These are phyloP conservation scores for Pentalonia nigronervosa DNA, from an alignment of 1,140 invertebrate species.

Conservation along the genomic window DNA sequence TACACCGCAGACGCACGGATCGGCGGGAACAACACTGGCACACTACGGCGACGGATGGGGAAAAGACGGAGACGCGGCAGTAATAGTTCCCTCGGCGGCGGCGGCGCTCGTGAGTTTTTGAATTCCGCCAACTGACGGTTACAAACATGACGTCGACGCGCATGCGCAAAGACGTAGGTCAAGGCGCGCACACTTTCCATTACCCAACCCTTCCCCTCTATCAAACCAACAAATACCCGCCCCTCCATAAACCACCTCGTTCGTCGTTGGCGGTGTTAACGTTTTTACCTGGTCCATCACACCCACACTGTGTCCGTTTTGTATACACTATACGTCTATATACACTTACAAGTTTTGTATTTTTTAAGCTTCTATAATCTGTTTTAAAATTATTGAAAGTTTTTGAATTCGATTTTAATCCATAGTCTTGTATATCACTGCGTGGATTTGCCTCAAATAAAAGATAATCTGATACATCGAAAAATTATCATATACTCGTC, in stretches of 20 bases:
- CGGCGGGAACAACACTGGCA: constrained; percentile 37
- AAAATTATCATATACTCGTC: neutral
- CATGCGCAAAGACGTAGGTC: constrained; percentile 40
- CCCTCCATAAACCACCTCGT: neutral
- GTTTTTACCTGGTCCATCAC: neutral
- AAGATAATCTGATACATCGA: neutral
- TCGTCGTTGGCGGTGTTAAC: neutral
- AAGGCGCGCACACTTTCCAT: constrained; percentile 38
- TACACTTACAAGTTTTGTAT: neutral
- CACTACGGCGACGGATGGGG: neutral
- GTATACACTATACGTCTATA: neutral
- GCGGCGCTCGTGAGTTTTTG: constrained; percentile 26
- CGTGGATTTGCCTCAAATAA: neutral
- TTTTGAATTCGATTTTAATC: neutral
- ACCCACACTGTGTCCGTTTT: neutral
- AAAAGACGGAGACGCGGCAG: neutral
- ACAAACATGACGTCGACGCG: neutral
- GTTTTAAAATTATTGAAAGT: neutral
- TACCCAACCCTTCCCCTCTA: neutral
- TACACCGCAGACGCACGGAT: neutral
- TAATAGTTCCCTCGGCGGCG: neutral
- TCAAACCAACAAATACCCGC: too few relatives aligned
- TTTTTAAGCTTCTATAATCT: neutral
- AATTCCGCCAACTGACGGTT: constrained; percentile 51
- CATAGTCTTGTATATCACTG: neutral